Conservation (phyloP, 2,888 invertebrate species). For the Branchipolynoe longqiensis region DNA sequence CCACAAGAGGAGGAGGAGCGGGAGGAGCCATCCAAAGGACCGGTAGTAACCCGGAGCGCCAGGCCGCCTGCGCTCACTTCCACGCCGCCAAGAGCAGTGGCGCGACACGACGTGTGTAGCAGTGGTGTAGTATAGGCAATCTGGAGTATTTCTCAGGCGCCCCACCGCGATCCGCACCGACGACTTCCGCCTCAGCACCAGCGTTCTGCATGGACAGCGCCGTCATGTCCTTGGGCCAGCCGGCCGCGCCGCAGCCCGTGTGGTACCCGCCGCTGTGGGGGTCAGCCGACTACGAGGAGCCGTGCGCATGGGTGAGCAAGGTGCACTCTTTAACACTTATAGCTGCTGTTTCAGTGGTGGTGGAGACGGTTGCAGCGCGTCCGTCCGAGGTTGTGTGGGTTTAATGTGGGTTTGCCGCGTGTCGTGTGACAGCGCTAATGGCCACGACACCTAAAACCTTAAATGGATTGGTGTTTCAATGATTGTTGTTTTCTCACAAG, state of each 20-base stretch:
- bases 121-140: conserved; percentile 43
- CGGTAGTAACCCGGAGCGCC: neutral
- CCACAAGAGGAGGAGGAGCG: neutral
- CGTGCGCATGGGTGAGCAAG: conserved; percentile 45
- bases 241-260: neutral
- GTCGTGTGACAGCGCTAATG: too few species aligned
- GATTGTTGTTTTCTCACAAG: too few species aligned
- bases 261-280: conserved; percentile 45
- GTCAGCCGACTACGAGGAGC: conserved; percentile 43
- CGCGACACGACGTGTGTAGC: neutral
- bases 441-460: too few species aligned
- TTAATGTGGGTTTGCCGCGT: too few species aligned
- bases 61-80: neutral
- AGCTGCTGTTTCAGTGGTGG: too few species aligned
- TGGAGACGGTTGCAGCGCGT: too few species aligned
- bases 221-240: neutral
- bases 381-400: too few species aligned
- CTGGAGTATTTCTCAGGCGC: conserved; percentile 48
- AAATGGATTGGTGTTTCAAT: too few species aligned
- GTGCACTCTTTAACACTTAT: too few species aligned
- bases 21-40: neutral
- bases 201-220: neutral
- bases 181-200: neutral
- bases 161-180: neutral
- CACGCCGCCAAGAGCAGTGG: neutral